These are phyloP conservation scores for Galerucella nymphaeae DNA, from an alignment of 2,888 invertebrate species.

Conservation along the genomic window DNA sequence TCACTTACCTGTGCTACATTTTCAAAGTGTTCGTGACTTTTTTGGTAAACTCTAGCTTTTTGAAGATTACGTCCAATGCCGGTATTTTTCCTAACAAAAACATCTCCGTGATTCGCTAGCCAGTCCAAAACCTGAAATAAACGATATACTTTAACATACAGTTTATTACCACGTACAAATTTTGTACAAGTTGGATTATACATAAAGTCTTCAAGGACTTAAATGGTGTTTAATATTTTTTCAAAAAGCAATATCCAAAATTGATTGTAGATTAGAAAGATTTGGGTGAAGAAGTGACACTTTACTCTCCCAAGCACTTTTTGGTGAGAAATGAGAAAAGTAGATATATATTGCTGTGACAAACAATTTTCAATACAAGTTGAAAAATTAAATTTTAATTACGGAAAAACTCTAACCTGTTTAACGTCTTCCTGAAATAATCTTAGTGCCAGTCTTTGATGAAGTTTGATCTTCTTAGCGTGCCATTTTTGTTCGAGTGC, in stretches of 20 bases:
- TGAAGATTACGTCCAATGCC: slow-evolving; percentile 95
- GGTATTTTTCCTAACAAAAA: slow-evolving; percentile 96
- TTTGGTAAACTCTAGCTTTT: slow-evolving; percentile 95
- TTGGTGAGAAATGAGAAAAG: too few species aligned
- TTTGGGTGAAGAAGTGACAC: too few species aligned
- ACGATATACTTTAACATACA: background rate
- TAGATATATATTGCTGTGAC: too few species aligned
- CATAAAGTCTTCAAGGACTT: too few species aligned
- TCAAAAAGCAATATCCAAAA: too few species aligned
- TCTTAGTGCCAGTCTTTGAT: slow-evolving; percentile 90
- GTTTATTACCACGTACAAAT: too few species aligned
- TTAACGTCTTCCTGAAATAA: slow-evolving; percentile 98
- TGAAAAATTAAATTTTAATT: background rate
- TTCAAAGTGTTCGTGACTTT: slow-evolving; percentile 98
- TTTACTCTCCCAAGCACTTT: too few species aligned
- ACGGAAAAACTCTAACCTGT: slow-evolving; percentile 72
- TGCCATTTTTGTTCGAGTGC: slow-evolving; percentile 95
- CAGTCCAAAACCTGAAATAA: slow-evolving; percentile 88
- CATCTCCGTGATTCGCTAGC: slow-evolving; percentile 97
- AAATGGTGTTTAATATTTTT: too few species aligned
- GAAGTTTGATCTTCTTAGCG: slow-evolving; percentile 92
- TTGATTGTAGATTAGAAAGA: too few species aligned
- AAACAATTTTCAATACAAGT: too few species aligned
- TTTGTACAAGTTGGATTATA: too few species aligned
- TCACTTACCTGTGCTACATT: slow-evolving; percentile 91